phyloP scores from a whole-genome alignment of 2,888 invertebrate genomes.

The Platycnemis pennipes region DNA sequence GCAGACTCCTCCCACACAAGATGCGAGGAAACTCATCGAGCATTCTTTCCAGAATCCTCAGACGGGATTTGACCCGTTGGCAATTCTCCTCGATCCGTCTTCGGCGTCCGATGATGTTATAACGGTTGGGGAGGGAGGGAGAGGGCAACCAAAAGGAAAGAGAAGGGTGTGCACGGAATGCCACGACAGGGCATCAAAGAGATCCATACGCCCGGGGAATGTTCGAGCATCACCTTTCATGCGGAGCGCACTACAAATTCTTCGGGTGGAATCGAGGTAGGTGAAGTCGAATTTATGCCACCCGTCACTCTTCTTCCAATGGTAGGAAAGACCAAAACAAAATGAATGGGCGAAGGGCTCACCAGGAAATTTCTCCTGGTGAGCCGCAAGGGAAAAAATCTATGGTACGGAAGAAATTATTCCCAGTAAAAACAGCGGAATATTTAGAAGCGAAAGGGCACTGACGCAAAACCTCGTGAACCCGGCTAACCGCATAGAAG shows the following conservation, averaged over 20 bases:
- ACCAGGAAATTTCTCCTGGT: not conserved
- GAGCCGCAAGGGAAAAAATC: not conserved
- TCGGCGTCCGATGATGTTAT: no score
- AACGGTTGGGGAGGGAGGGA: no score
- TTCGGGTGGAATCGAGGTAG: not conserved
- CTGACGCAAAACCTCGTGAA: no score
- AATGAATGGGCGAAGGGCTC: not conserved
- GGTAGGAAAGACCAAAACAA: not conserved
- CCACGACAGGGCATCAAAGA: not conserved
- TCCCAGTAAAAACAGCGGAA: no score
- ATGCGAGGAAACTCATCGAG: no score
- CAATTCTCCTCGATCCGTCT: no score
- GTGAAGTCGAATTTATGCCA: constrained; percentile 41
- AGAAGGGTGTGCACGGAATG: not conserved
- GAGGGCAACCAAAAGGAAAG: not conserved
- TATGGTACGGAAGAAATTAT: no score
- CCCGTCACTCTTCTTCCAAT: not conserved
- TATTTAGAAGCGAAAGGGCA: no score
- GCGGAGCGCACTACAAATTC: not conserved
- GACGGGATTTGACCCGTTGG: no score
- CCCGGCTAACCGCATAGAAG: no score
- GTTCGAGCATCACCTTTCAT: not conserved
- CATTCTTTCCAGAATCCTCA: no score
- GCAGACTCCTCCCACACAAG: no score
- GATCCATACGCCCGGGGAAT: not conserved